These are phyloP conservation scores for Xiphophorus birchmanni DNA, from an alignment of 2,797 vertebrate species.

Conservation along the genomic window DNA sequence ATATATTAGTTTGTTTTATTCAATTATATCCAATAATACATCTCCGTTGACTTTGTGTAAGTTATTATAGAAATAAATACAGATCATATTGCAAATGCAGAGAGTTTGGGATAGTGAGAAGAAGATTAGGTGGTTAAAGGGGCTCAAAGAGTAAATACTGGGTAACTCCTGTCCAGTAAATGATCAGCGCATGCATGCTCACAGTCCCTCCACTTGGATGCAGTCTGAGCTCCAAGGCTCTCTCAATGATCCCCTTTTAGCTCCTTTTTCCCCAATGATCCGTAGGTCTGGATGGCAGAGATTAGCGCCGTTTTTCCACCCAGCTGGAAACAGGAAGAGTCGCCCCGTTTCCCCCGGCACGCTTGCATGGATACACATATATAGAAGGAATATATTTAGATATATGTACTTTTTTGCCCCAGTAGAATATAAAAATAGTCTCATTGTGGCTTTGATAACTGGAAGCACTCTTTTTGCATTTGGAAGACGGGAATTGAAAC, in stretches of 20 bases:
- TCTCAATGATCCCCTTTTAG: slow-evolving; percentile 27
- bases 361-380: slow-evolving; percentile 73
- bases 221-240: slow-evolving; percentile 36
- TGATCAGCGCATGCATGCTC: slow-evolving; percentile 84
- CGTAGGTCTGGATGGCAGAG: slow-evolving; percentile 46
- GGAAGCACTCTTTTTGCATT: slow-evolving; percentile 81
- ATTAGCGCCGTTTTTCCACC: slow-evolving; percentile 48
- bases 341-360: slow-evolving; percentile 52
- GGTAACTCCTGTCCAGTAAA: slow-evolving; percentile 81
- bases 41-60: slow-evolving; percentile 82
- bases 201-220: slow-evolving; percentile 58
- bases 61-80: slow-evolving; percentile 86
- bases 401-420: slow-evolving; percentile 72
- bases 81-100: slow-evolving; percentile 86
- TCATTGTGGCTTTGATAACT: slow-evolving; percentile 81
- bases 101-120: slow-evolving; percentile 65
- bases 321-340: slow-evolving; percentile 49
- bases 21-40: slow-evolving; percentile 86
- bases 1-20: slow-evolving; percentile 90
- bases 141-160: slow-evolving; percentile 78
- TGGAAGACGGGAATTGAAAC: slow-evolving; percentile 75
- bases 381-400: slow-evolving; percentile 64
- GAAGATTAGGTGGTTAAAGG: slow-evolving; percentile 43
- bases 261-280: slow-evolving; percentile 35
- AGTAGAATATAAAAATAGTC: slow-evolving; percentile 81